These are phyloP conservation scores for Cyphomyrmex costatus DNA, from an alignment of 1,140 invertebrate species.

Conservation along the genomic window DNA sequence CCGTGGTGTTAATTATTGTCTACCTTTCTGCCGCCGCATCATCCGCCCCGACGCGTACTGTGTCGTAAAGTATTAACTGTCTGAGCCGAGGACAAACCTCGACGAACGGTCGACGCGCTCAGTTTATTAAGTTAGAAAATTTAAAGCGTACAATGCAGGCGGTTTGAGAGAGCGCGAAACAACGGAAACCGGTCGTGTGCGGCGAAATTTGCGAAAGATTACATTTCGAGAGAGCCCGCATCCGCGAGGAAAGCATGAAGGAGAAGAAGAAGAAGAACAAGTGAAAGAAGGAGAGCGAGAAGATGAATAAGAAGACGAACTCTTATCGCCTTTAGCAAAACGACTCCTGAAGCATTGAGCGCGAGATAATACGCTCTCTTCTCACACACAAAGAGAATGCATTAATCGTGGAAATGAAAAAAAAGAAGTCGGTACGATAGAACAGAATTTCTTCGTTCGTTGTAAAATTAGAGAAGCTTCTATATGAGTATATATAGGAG, in stretches of 20 bases:
- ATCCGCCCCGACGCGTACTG: background rate
- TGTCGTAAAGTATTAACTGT: constrained; percentile 6
- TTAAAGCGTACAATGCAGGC: constrained; percentile 13
- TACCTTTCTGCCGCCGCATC: background rate
- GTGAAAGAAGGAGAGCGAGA: background rate
- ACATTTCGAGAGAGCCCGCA: constrained; percentile 6
- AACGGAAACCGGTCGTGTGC: background rate
- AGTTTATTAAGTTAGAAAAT: constrained; percentile 31
- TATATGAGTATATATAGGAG: background rate
- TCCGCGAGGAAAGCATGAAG: background rate
- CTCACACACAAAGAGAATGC: background rate
- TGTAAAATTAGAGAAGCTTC: constrained; percentile 30
- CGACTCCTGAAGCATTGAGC: constrained; percentile 1
- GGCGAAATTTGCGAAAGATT: background rate
- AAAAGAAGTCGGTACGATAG: background rate
- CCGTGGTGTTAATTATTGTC: constrained; percentile 39
- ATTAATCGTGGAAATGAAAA: background rate
- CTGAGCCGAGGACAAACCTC: background rate
- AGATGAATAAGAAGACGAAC: background rate
- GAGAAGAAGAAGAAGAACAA: background rate
- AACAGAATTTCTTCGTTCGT: background rate
- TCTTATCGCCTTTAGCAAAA: background rate
- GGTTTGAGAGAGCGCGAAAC: background rate
- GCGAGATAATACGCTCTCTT: background rate
- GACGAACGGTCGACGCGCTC: background rate